Evolutionary conservation across 1,140 invertebrate species (phyloP).

Genomic region (Leptonema lineaticorne): DNA sequence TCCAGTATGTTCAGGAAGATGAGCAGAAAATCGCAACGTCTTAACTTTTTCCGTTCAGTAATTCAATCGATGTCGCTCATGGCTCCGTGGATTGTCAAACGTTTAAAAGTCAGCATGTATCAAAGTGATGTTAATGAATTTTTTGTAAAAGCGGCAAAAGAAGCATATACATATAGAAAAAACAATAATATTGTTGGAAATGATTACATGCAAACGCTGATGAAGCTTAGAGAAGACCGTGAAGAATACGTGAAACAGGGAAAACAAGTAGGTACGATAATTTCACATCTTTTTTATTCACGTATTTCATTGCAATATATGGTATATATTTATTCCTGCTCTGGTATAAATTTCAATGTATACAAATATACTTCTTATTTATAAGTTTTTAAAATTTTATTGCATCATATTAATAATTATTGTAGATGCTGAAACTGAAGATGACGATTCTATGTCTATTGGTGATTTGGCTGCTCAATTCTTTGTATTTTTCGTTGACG

Average conservation of each 20-base stretch:
- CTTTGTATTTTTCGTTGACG: conserved; percentile 56
- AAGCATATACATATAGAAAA: conserved; percentile 57
- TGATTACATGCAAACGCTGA: conserved; percentile 59
- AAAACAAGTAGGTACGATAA: conserved; percentile 2
- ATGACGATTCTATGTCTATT: conserved; percentile 45
- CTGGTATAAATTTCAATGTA: neutral
- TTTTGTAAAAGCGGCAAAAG: conserved; percentile 55
- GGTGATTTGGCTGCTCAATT: conserved; percentile 47
- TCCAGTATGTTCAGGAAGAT: conserved; percentile 49
- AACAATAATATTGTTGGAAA: conserved; percentile 53
- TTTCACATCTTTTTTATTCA: neutral
- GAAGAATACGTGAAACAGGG: conserved; percentile 28
- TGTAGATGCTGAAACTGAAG: conserved; percentile 39
- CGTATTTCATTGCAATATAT: neutral
- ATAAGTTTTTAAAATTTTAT: neutral
- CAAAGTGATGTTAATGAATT: conserved; percentile 47
- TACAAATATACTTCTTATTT: neutral
- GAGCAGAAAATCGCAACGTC: conserved; percentile 44
- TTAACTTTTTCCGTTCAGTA: conserved; percentile 29
- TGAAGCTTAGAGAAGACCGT: conserved; percentile 54
- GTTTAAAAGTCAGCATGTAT: conserved; percentile 43
- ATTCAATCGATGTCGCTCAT: conserved; percentile 38
- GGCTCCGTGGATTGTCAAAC: conserved; percentile 40
- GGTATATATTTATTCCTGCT: neutral
- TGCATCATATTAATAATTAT: neutral